Conservation (phyloP, 2,113 vertebrate species). For the Rhagologus leucostigma region DNA sequence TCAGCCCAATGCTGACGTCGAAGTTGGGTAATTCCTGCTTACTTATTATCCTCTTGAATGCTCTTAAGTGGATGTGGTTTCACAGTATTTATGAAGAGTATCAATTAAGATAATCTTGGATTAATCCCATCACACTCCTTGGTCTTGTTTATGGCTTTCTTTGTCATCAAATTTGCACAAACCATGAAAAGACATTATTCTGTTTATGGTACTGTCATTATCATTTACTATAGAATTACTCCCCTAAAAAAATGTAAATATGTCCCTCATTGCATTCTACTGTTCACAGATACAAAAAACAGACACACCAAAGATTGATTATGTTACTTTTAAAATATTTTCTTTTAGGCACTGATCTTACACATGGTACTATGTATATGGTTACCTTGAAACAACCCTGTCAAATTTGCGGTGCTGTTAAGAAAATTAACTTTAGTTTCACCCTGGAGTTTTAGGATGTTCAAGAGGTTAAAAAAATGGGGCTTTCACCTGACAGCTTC, state of each 20-base stretch:
- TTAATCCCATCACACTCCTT: constrained; percentile 43
- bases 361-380: no score
- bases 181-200: background rate
- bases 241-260: background rate
- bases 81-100: background rate
- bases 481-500: background rate
- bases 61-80: constrained; percentile 41
- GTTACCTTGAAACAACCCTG: background rate
- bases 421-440: background rate
- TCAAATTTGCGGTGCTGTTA: background rate
- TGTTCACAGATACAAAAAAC: background rate
- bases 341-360: background rate
- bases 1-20: background rate
- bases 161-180: background rate
- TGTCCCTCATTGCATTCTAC: background rate
- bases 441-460: background rate
- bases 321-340: background rate
- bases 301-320: background rate
- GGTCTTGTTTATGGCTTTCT: constrained; percentile 5
- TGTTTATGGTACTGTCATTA: background rate
- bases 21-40: constrained; percentile 22
- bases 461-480: background rate
- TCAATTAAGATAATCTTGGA: constrained; percentile 58
- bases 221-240: background rate
- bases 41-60: constrained; percentile 38